Conservation (phyloP, 1,140 invertebrate species). For the Trachymyrmex septentrionalis region DNA sequence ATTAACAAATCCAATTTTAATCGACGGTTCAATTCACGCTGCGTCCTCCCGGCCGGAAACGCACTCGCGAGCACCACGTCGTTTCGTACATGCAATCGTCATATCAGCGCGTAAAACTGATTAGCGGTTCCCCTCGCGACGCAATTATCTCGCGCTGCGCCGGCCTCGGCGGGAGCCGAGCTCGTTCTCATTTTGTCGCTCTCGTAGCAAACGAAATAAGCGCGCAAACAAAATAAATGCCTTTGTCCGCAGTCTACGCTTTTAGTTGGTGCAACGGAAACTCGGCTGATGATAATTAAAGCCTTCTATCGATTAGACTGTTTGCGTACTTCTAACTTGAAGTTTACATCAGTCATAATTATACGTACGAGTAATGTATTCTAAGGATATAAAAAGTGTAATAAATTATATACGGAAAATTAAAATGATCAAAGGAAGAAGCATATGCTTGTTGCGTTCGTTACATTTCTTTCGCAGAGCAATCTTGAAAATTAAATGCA, state of each 20-base stretch:
- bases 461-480: background rate
- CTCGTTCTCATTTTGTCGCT: conserved; percentile 42
- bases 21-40: conserved; percentile 77
- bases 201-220: conserved; percentile 41
- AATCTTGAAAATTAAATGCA: background rate
- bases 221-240: conserved; percentile 56
- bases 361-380: background rate
- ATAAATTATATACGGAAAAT: background rate
- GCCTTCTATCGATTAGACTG: conserved; percentile 24
- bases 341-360: background rate
- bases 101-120: conserved; percentile 71
- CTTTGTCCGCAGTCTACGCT: conserved; percentile 48
- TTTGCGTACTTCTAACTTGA: conserved; percentile 17
- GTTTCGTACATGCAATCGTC: conserved; percentile 55
- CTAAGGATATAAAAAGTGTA: background rate
- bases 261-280: conserved; percentile 5
- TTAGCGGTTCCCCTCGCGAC: conserved; percentile 70
- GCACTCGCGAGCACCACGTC: conserved; percentile 12
- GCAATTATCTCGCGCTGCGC: conserved; percentile 75
- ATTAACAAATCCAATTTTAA: conserved; percentile 85
- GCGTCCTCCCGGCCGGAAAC: conserved; percentile 43
- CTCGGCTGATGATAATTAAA: conserved; percentile 26
- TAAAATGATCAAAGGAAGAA: background rate
- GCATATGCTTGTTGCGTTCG: background rate
- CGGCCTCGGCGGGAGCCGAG: too few species aligned